phyloP scores from a whole-genome alignment of 2,797 vertebrate genomes.

The Pipistrellus nathusii region DNA sequence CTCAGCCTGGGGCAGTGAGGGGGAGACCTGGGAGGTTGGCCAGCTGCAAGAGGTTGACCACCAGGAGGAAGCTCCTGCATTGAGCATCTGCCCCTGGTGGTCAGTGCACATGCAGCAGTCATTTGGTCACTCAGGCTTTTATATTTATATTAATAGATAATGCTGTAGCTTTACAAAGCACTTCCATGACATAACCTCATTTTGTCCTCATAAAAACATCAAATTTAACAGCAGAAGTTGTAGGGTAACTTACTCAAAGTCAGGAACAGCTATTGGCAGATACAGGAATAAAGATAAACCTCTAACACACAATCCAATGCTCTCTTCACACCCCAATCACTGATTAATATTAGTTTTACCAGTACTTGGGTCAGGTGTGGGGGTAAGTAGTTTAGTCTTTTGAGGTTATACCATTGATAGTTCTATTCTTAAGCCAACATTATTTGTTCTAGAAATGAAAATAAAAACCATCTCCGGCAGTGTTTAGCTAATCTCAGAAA shows the following conservation, averaged over 20 bases:
- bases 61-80: too few relatives aligned
- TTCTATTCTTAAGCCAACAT: constrained; percentile 1
- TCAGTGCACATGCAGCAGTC: too few relatives aligned
- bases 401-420: neutral
- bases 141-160: too few relatives aligned
- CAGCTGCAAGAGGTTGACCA: too few relatives aligned
- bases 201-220: neutral
- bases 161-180: neutral
- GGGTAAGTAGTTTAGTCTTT: neutral
- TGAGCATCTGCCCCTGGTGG: too few relatives aligned
- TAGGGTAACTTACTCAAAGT: neutral
- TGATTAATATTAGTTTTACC: neutral
- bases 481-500: constrained; percentile 66
- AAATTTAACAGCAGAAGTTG: neutral
- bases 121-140: too few relatives aligned
- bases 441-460: constrained; percentile 19
- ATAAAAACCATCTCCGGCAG: neutral
- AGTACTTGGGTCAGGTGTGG: neutral
- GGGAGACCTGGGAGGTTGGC: too few relatives aligned
- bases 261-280: neutral
- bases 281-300: neutral
- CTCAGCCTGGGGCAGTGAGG: too few relatives aligned
- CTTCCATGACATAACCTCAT: neutral
- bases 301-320: neutral
- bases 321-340: neutral